Percentiles rank a stretch among this genome's conserved stretches.
phyloP scores from a whole-genome alignment of 2,113 vertebrate species.

The Cricetomys ansorgei region DNA sequence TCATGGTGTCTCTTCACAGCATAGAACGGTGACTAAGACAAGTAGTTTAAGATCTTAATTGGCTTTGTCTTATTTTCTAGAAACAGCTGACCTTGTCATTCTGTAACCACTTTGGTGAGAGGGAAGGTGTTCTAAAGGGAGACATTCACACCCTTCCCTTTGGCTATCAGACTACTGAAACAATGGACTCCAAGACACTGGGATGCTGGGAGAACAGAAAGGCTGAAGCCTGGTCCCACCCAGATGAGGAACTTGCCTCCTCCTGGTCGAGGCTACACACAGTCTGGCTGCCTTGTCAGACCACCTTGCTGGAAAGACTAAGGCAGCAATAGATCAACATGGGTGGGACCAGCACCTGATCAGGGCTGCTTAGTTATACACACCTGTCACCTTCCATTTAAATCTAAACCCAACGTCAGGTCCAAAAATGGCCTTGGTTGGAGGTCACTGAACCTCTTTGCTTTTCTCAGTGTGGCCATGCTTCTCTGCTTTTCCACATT shows the following conservation, averaged over 20 bases:
- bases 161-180: not conserved
- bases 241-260: not conserved
- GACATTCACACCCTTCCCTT: not conserved
- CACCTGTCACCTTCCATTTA: not conserved
- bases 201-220: not conserved
- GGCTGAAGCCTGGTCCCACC: not conserved
- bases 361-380: not conserved
- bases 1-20: not conserved
- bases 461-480: not conserved
- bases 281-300: not conserved
- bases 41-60: not conserved
- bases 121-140: not conserved
- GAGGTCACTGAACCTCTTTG: not conserved
- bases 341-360: not conserved
- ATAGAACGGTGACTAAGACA: not conserved
- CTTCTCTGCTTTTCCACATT: too few species aligned
- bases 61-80: not conserved
- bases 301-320: not conserved
- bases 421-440: too few species aligned
- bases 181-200: not conserved
- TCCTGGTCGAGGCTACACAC: not conserved
- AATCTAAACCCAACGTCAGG: not conserved
- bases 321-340: not conserved
- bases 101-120: not conserved
- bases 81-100: not conserved